Base-by-base conservation (phyloP, 2,888 invertebrate genomes). In the Lasiommata megera region DNA sequence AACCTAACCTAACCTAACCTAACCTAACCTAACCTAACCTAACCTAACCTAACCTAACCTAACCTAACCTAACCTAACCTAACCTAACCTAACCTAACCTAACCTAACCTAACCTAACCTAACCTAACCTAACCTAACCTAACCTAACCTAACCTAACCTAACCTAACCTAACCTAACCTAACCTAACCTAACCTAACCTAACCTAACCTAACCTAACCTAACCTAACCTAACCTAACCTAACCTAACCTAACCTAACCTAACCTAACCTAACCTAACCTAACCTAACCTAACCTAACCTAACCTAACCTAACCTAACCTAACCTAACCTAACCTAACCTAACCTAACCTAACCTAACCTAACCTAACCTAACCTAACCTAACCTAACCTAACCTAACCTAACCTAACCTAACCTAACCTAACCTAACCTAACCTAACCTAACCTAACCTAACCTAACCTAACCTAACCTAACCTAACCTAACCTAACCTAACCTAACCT, bases 211-310 rank as follows among this genome's bases (percentile, higher is more conserved):
- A 62, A 60, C 65, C 61, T 63, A 62, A 62, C 65, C 62, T 61
- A 60, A 62, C 61, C 63, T 64, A 64, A 61, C 63, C 64, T 61
- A 61, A 61, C 64, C 61, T 60, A 61, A 61, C 64, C 64, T 64
- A 61, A 61, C 64, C 60, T 56, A 61, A 58, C 52, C 58, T 55
- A 58, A 58, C 61, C 55, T 63, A 63, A 54, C 58, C 66, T 60
- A 65, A 63, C 65, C 67, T 67, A 65, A 60, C 66, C 59, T 56
- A 66, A 63, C 68, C 67, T 65, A 66, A 65, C 67, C 68, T 65
- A 65, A 31, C 66, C 67, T 65, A 66, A 66, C 68, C 59, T 62
- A 67, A 67, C 59, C 64, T 63, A 64, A 63, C 66, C 62, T 64
- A 66, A 63, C 67, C 63, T 58, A 31, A 31, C 65, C 65, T 59